phyloP scores from a whole-genome alignment of 2,888 invertebrate species.

The Metalampra italica region DNA sequence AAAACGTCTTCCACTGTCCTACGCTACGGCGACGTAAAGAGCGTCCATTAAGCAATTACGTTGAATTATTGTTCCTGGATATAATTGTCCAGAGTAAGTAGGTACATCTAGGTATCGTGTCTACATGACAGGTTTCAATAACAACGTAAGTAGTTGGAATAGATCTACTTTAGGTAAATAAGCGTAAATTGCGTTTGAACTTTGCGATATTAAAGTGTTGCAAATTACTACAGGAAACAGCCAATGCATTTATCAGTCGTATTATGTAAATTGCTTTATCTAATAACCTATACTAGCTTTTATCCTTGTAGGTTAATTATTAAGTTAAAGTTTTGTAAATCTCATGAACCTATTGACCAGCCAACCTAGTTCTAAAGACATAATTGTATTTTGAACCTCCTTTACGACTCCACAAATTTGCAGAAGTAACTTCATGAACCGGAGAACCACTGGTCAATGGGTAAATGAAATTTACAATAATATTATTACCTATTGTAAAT shows the following conservation, averaged over 20 bases:
- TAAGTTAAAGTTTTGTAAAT: not conserved
- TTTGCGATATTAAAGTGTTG: constrained; percentile 21
- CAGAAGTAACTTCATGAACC: too few species aligned
- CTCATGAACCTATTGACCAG: not conserved
- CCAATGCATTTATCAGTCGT: not conserved
- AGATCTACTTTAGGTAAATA: constrained; percentile 38
- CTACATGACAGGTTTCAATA: constrained; percentile 39
- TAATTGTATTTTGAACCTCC: too few species aligned
- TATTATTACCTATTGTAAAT: too few species aligned
- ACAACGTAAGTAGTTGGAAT: constrained; percentile 29
- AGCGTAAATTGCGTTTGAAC: constrained; percentile 33
- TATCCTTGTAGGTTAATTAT: not conserved
- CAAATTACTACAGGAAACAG: not conserved
- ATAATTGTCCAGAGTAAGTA: constrained; percentile 45
- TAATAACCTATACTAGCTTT: not conserved
- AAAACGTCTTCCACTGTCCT: constrained; percentile 40
- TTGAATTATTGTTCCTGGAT: constrained; percentile 50
- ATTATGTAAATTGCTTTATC: not conserved
- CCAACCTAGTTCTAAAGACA: too few species aligned
- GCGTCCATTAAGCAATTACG: constrained; percentile 64
- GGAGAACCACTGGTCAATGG: too few species aligned
- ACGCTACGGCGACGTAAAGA: constrained; percentile 24
- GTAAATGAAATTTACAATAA: too few species aligned
- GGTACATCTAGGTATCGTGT: constrained; percentile 7
- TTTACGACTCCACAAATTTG: too few species aligned